These are phyloP conservation scores for Scylla paramamosain DNA, from an alignment of 1,140 invertebrate species.

Conservation along the genomic window DNA sequence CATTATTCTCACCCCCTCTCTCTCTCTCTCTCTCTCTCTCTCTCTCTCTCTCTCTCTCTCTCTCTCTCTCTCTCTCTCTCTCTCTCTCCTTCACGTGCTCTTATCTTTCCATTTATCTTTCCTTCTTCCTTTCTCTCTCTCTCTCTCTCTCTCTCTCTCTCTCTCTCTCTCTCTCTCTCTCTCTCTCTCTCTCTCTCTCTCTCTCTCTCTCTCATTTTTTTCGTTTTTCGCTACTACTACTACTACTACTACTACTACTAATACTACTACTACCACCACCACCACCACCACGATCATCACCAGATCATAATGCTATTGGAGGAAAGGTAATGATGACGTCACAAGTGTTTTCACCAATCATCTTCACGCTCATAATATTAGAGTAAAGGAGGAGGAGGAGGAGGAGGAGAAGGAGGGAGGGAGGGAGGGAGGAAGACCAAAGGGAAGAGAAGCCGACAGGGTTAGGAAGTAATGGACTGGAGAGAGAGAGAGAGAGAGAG, in stretches of 20 bases:
- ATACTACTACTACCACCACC: neutral
- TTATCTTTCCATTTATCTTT: no score
- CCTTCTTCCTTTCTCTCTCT: no score
- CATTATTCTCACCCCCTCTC: neutral
- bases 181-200: no score
- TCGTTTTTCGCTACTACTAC: neutral
- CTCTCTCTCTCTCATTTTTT: no score
- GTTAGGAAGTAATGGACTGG: neutral
- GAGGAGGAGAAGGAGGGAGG: neutral
- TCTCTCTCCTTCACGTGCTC: no score
- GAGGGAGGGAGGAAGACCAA: neutral
- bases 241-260: neutral
- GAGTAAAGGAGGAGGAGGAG: neutral
- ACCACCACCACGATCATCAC: neutral
- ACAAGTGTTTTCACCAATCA: slow-evolving; percentile 13
- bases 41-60: no score
- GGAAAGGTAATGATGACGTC: neutral
- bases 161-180: neutral
- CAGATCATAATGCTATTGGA: neutral
- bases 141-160: neutral
- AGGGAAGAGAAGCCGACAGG: neutral
- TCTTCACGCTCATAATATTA: neutral
- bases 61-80: neutral
- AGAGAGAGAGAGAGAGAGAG: neutral
- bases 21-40: neutral